Evolutionary conservation across 2,797 vertebrate genomes (phyloP), one percentile per base, ranked within the genome.

Genomic region (Cyprinodon diabolis): DNA sequence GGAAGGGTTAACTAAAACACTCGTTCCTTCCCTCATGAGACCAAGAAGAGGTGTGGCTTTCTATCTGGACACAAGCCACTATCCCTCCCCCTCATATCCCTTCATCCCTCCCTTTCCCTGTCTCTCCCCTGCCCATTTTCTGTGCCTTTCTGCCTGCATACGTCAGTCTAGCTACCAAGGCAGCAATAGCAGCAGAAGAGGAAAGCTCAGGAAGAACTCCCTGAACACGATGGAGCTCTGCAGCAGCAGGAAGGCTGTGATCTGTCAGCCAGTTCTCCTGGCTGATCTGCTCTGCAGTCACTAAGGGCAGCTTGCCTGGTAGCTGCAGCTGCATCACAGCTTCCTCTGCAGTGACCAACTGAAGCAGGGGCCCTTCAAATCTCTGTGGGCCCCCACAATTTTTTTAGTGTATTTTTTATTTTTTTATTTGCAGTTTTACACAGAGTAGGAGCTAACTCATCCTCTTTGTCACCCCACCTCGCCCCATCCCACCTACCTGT

Each of bases 41-140:
- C 87, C 86, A 71, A 81, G 77, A 66, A 92, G 93, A 76, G 93
- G 94, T 87, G 95, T 94, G 94, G 91, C 84, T 84, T 93, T 85
- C 77, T 79, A 62, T 91, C 90, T 95, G 94, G 93, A 93, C 79
- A 66, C 76, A 77, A 91, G 93, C 92, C 93, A 94, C 84, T 69
- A 85, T 87, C 89, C 84, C 88, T 90, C 92, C 89, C 84, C 87
- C 81, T 86, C 79, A 57, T 3, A 89, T 88, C 87, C 81, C 82
- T 84, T 87, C 85, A 83, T 87, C 86, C 84, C 87, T 90, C 86
- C 78, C 37, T 81, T 82, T 83, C 82, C 78, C 72, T 75, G 65
- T 76, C 77, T 80, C 84, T 79, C 73, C 76, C 62, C 80, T 78
- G 69, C 82, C 74, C 63, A 60, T 47, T 67, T 37, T 72, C 81